phyloP scores from a whole-genome alignment of 2,113 vertebrate genomes.

The Epinephelus lanceolatus region DNA sequence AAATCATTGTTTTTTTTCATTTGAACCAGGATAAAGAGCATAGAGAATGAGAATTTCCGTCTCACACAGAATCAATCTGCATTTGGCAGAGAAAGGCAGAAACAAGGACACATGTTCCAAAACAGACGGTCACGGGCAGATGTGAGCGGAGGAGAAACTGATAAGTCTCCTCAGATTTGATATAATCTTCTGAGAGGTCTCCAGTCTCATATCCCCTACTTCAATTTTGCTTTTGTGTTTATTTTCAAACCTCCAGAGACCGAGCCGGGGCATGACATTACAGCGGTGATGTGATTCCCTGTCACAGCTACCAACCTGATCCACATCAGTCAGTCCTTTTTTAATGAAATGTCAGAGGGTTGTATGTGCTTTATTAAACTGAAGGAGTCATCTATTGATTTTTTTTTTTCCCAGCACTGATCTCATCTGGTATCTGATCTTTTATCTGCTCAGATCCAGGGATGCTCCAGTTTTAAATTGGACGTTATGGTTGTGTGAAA shows the following conservation, averaged over 20 bases:
- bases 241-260: slow-evolving; percentile 41
- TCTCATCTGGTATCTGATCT: slow-evolving; percentile 63
- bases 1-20: slow-evolving; percentile 14
- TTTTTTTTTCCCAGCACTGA: slow-evolving; percentile 34
- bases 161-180: slow-evolving; percentile 41
- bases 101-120: slow-evolving; percentile 25
- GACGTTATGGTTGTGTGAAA: slow-evolving; percentile 9
- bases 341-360: slow-evolving; percentile 68
- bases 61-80: slow-evolving; percentile 2
- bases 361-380: slow-evolving; percentile 66
- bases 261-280: background rate
- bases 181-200: slow-evolving; percentile 49
- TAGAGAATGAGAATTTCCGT: background rate
- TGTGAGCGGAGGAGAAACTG: slow-evolving; percentile 33
- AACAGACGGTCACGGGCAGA: slow-evolving; percentile 6
- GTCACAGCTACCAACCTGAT: slow-evolving; percentile 16
- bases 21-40: background rate
- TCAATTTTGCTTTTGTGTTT: slow-evolving; percentile 40
- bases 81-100: background rate
- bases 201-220: slow-evolving; percentile 15
- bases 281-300: slow-evolving; percentile 20
- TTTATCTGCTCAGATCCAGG: slow-evolving; percentile 39
- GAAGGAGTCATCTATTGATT: slow-evolving; percentile 71
- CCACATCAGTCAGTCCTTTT: slow-evolving; percentile 43
- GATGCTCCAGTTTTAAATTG: slow-evolving; percentile 43